Evolutionary conservation across 2,888 invertebrate species (phyloP).

Genomic region (Melipona beecheii): DNA sequence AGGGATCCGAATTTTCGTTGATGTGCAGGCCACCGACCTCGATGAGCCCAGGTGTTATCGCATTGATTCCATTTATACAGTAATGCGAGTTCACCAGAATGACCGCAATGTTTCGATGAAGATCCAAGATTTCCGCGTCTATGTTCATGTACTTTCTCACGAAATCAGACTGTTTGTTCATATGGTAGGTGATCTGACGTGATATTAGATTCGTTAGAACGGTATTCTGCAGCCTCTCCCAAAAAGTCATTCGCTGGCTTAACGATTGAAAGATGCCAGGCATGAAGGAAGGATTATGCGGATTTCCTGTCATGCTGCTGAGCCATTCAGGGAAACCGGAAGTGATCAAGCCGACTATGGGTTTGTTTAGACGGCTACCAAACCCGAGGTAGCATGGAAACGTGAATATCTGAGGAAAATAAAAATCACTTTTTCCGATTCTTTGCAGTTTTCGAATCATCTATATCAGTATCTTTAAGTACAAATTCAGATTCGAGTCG

Average conservation of each 20-base stretch:
- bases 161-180: slow-evolving; percentile 49
- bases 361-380: slow-evolving; percentile 74
- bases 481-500: too few relatives aligned
- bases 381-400: slow-evolving; percentile 76
- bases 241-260: slow-evolving; percentile 70
- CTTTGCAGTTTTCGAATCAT: neutral
- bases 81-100: slow-evolving; percentile 86
- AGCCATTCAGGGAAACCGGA: slow-evolving; percentile 75
- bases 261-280: slow-evolving; percentile 64
- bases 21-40: slow-evolving; percentile 86
- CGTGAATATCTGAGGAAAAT: slow-evolving; percentile 70
- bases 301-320: slow-evolving; percentile 71
- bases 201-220: slow-evolving; percentile 8
- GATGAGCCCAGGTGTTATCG: slow-evolving; percentile 84
- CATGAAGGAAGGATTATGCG: slow-evolving; percentile 68
- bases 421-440: neutral
- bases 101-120: slow-evolving; percentile 77
- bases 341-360: slow-evolving; percentile 71
- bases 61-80: slow-evolving; percentile 85
- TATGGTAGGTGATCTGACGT: slow-evolving; percentile 56
- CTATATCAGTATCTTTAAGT: too few relatives aligned
- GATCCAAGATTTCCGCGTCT: slow-evolving; percentile 59
- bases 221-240: slow-evolving; percentile 74
- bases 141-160: slow-evolving; percentile 72
- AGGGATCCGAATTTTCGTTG: slow-evolving; percentile 47